Evolutionary conservation across 2,113 vertebrate species (phyloP), one percentile per base, ranked within the genome.

Genomic region (Coryphaenoides rupestris): DNA sequence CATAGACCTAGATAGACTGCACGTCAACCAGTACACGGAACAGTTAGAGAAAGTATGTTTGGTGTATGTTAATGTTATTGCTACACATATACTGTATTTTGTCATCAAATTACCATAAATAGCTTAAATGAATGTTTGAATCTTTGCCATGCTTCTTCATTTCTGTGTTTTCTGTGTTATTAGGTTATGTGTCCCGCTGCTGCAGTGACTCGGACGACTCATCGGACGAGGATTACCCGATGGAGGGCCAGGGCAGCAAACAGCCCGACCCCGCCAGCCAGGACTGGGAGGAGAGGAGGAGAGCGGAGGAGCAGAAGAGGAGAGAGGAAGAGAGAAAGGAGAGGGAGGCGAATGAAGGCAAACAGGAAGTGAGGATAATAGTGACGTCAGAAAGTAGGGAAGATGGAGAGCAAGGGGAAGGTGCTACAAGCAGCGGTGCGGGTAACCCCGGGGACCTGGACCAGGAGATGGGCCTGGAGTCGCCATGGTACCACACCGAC

Each of bases 171-270:
- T 63, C 21, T 67, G 55, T 67, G 19, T 65, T 73, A 68, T 2
- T 82, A 99, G 97, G 96, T 66, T 98, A 98, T 0, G 93, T 95
- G 69, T 96, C 95, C 21, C 92, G 95, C 60, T 90, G 89, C 55
- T 94, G 95, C 75, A 98, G 95, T 22, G 95, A 96, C 81, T 98
- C 95, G 0, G 95, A 99, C 33, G 94, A 95, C 23, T 95, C 94
- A 5, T 93, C 92, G 1, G 93, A 94, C 10, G 75, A 86, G 28
- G 94, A 96, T 64, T 93, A 93, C 16, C 73, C 87, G 1, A 88
- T 88, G 62, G 95, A 95, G 55, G 58, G 77, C 1, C 86, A 63
- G 84, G 81, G 59, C 63, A 86, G 76, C 58, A 77, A 75, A 14
- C 33, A 76, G 28, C 78, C 63, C 5, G 80, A 80, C 59, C 73